These are phyloP conservation scores for Berghia stephanieae DNA, from an alignment of 1,140 invertebrate species.

Conservation along the genomic window DNA sequence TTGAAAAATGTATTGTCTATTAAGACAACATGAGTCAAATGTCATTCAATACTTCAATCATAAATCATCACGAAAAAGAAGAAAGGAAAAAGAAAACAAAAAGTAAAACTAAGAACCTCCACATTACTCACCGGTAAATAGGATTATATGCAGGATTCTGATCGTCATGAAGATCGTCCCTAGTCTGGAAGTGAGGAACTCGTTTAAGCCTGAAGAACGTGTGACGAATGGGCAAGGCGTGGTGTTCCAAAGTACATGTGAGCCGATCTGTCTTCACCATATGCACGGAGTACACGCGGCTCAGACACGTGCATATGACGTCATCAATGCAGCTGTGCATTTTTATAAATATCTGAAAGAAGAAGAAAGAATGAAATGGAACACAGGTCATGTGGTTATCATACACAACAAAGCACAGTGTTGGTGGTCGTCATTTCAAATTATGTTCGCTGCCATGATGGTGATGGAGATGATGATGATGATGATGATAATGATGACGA, in stretches of 20 bases:
- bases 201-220: constrained; percentile 39
- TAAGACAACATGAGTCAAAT: no score
- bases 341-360: no score
- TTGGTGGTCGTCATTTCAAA: no score
- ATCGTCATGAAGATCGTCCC: constrained; percentile 37
- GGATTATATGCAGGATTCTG: constrained; percentile 37
- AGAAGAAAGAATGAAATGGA: not conserved
- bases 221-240: constrained; percentile 37
- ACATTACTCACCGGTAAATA: constrained; percentile 38
- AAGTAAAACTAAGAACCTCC: no score
- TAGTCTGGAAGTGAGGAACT: constrained; percentile 40
- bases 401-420: no score
- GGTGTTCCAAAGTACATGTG: constrained; percentile 39
- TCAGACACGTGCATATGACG: constrained; percentile 35
- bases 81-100: no score
- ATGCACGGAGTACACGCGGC: constrained; percentile 22
- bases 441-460: not conserved
- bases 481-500: not conserved
- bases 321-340: constrained; percentile 19
- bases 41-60: no score
- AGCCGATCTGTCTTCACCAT: not conserved
- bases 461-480: constrained; percentile 26
- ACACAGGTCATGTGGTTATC: not conserved
- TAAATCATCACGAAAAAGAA: no score
- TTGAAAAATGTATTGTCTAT: no score